Conservation (phyloP, 2,888 invertebrate genomes). For the Dicyrtoma fusca region DNA sequence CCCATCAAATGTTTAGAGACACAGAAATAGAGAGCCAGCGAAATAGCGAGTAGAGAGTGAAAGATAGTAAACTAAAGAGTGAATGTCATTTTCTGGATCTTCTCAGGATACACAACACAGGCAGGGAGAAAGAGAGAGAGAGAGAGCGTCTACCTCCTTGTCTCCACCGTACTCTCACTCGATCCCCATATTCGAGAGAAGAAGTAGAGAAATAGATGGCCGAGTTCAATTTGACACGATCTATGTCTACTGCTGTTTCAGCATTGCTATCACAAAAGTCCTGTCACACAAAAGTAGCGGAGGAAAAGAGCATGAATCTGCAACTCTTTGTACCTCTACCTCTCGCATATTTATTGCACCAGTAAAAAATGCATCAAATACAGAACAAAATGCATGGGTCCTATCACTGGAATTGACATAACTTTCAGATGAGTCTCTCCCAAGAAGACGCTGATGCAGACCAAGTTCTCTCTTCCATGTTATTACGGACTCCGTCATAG, state of each 20-base stretch:
- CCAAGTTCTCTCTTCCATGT: conserved; percentile 2
- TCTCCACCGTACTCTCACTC: neutral
- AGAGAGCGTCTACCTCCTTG: conserved; percentile 14
- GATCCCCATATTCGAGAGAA: neutral
- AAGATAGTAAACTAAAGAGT: conserved; percentile 25
- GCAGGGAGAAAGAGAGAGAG: conserved; percentile 42
- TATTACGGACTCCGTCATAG: neutral
- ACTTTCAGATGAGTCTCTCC: conserved; percentile 38
- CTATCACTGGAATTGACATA: conserved; percentile 50
- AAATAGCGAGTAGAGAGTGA: conserved; percentile 8
- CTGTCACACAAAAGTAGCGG: conserved; percentile 40
- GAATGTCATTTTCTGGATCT: conserved; percentile 17
- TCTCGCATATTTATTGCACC: conserved; percentile 55
- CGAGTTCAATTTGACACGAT: conserved; percentile 51
- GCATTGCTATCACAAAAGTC: conserved; percentile 49
- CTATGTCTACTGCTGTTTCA: conserved; percentile 51
- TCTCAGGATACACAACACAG: conserved; percentile 44
- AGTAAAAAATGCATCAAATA: conserved; percentile 56
- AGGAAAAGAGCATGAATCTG: conserved; percentile 51
- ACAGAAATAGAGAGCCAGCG: conserved; percentile 8
- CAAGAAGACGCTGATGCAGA: conserved; percentile 40
- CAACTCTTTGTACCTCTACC: conserved; percentile 42
- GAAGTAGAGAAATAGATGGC: conserved; percentile 38
- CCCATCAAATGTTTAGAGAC: conserved; percentile 41
- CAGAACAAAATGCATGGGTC: conserved; percentile 52